Conservation (phyloP, 2,797 vertebrate species). For the Gymnothorax reevesii region DNA sequence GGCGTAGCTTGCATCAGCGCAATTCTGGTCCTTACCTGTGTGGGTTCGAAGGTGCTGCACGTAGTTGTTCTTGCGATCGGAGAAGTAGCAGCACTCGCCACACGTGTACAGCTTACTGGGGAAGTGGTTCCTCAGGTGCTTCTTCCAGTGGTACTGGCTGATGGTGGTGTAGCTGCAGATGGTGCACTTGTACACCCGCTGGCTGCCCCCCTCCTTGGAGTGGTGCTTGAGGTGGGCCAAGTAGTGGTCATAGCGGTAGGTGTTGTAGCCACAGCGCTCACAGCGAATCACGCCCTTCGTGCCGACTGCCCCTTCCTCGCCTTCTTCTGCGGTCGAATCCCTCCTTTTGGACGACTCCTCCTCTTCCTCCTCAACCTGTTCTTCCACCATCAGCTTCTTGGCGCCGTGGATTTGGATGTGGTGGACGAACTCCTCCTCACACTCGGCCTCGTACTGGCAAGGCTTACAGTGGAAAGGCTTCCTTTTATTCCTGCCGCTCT, state of each 20-base stretch:
- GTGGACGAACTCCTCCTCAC: conserved; percentile 87
- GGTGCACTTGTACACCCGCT: conserved; percentile 91
- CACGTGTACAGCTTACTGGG: conserved; percentile 97
- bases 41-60: conserved; percentile 97
- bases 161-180: conserved; percentile 95
- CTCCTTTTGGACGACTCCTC: conserved; percentile 70
- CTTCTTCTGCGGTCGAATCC: conserved; percentile 37
- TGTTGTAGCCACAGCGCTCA: conserved; percentile 96
- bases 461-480: conserved; percentile 95
- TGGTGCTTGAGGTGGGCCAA: conserved; percentile 95
- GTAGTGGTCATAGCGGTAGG: conserved; percentile 96
- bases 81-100: conserved; percentile 94
- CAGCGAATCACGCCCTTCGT: conserved; percentile 92
- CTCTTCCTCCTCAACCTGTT: conserved; percentile 83
- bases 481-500: conserved; percentile 75
- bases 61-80: conserved; percentile 97
- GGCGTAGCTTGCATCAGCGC: background rate
- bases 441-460: conserved; percentile 88
- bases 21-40: conserved; percentile 75
- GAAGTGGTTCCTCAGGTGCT: conserved; percentile 96
- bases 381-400: conserved; percentile 89
- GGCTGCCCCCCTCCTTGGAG: conserved; percentile 87
- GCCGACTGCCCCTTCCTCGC: conserved; percentile 70
- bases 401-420: conserved; percentile 88
- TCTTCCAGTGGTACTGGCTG: conserved; percentile 98